Evolutionary conservation across 2,797 vertebrate genomes (phyloP), one percentile per base, ranked within the genome.

Genomic region (Ptychobarbus kaznakovi): DNA sequence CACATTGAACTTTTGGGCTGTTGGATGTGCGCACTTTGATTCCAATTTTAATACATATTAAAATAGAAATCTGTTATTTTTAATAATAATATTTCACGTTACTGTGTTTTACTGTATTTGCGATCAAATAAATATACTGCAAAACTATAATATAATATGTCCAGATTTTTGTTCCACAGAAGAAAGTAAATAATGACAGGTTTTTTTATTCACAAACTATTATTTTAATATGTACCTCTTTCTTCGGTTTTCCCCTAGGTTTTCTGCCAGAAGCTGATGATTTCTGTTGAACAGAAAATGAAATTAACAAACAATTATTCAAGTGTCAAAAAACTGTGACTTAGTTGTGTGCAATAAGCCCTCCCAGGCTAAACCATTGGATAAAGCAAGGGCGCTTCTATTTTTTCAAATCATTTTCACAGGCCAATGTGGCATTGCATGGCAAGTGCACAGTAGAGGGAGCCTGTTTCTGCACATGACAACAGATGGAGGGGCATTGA

Each of bases 401-500:
- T 51, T 82, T 65, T 72, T 25, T 18, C 22, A 35, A 10, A 46
- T 22, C 28, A 32, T 82, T 73, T 72, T 35, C n/a, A 32, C 51
- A 40, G 53, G 32, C 32, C 44, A 66, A 20, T 20, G 61, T 65
- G 25, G 61, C 72, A 53, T 20, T 65, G 56, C 42, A n/a, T 42
- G 7, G 2, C 11, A 18, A n/a, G 8, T 46, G 11, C 22, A 32
- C 89, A 84, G 35, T 38, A 90, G 87, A 78, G 83, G 89, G 87
- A 38, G 87, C 81, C 68, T 6, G n/a, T 65, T 6, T 6, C 28
- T 35, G 42, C 86, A 65, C 66, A 70, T 58, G 66, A 77, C 44
- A 68, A 63, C 87, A 90, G 89, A 88, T 88, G 89, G 86, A 70
- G 81, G 75, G 86, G 83, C 89, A 90, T 16, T 25, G 89, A 51